Conservation (phyloP, 2,888 invertebrate genomes). For the Netelia melanura region DNA sequence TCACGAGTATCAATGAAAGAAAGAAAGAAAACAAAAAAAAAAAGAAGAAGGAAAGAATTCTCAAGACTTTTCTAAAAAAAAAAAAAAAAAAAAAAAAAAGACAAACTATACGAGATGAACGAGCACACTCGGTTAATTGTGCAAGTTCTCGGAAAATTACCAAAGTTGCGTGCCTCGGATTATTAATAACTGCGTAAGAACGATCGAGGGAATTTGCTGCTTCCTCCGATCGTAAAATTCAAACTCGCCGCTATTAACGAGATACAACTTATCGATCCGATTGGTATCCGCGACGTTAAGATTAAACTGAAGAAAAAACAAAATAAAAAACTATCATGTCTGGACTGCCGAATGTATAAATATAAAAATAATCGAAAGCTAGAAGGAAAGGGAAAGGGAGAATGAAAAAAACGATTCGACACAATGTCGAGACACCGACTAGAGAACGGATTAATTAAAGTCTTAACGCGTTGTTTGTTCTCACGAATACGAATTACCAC, state of each 20-base stretch:
- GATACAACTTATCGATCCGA: not conserved
- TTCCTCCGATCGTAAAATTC: not conserved
- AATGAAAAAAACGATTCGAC: constrained; percentile 15
- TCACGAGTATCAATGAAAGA: constrained; percentile 3
- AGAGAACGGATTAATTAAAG: constrained; percentile 28
- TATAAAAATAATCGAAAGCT: constrained; percentile 33
- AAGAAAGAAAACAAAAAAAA: not conserved
- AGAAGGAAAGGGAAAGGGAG: not conserved
- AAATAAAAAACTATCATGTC: constrained; percentile 21
- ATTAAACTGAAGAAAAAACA: constrained; percentile 17
- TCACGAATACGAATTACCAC: not conserved
- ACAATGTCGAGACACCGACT: not conserved
- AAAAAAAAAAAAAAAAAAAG: constrained; percentile 13
- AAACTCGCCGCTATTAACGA: not conserved
- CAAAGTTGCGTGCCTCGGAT: not conserved
- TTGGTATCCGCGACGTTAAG: not conserved
- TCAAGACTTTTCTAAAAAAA: not conserved
- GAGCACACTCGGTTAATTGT: not conserved
- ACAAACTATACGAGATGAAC: not conserved
- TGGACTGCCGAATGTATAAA: constrained; percentile 43
- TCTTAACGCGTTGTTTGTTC: constrained; percentile 21
- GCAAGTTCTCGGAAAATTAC: not conserved
- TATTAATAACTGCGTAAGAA: not conserved
- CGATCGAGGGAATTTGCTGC: constrained; percentile 11
- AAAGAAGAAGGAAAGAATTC: not conserved